Base-by-base conservation (phyloP, 2,888 invertebrate species). In the Flexamia atlantica region DNA sequence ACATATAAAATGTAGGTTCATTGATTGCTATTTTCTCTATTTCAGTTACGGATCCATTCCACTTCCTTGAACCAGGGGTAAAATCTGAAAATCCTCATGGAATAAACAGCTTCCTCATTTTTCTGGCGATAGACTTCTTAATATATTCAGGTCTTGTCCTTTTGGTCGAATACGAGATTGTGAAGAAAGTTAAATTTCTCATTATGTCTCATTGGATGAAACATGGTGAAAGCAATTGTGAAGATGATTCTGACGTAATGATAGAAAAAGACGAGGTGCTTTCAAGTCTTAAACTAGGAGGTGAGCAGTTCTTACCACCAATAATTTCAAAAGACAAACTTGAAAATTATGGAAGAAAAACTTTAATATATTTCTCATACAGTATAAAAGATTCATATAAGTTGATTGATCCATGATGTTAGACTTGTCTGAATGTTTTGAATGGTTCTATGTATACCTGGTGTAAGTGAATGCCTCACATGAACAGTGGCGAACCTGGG, bases 151-250 rank as follows among this genome's bases (percentile, higher is more conserved):
- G 46, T 0, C 14, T 88, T 12, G 84, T 88, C 46, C 46, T 86
- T 36, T 83, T 88, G 46, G 84, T 88, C 32, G 87, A 87, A 64
- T 85, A 85, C 81, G 87, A 86, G 72, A 36, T 79, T 7, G 10
- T 46, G 25, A 76, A 76, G 46, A 42, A 25, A 17, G 5, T 76
- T 3, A 23, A 23, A 23, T 76, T 76, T 23, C 28, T 76, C 17
- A 46, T 76, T 4, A 46, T 28, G 17, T n/a, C 36, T 10, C 36
- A 28, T 14, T 76, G 74, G 74, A 76, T 46, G n/a, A 76, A 76
- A 28, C 28, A 28, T 28, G 57, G 17, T 4, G 30, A 32, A n/a
- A 4, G 46, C 5, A 17, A 53, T 23, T n/a, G 17, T 4, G 57
- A 79, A 57, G 57, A 79, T 10, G 79, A 79, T 57, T 3, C 17